Evolutionary conservation across 2,888 invertebrate species (phyloP), one percentile per base, ranked within the genome.

Genomic region (Furcula furcula): DNA sequence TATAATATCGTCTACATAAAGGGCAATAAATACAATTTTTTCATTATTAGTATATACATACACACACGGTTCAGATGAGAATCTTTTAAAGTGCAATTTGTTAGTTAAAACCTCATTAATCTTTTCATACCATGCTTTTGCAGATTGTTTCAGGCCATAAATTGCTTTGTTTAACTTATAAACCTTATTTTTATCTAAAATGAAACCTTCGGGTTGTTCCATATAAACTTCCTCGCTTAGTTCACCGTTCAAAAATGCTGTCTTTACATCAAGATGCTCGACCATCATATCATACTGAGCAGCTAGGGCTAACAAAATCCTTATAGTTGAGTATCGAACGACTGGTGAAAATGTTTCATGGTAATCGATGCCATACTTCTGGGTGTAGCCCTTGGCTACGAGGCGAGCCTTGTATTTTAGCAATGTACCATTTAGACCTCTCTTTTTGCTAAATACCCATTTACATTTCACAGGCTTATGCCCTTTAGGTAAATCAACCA

Each of bases 381-480:
- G 40, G 4, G 30, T 34, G 18, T 23, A 40, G 9, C 40, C 40
- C 32, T 52, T 52, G 1, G 49, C 45, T 1, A 49, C 46, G 7
- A 47, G 26, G 6, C 48, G 16, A 1, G 22, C 22, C 6, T 12
- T 11, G 6, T 46, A 50, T n/a, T 43, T n/a, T n/a, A n/a, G 13
- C 16, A 48, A 40, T 9, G 19, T 46, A 29, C 38, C 28, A 32
- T 41, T 29, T 34, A 36, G 40, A 15, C 50, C 33, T 13, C n/a
- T 10, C 29, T 50, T 54, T 32, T 41, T 49, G 20, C 45, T 40
- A 21, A 36, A 42, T 15, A 48, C 53, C 46, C 52, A 54, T 32
- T 43, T 52, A 28, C 39, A 36, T 38, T 51, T 27, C n/a, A 52
- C 46, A n/a, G 16, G 16, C 6, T 16, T 3, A 4, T 3, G 4